phyloP scores from a whole-genome alignment of 1,140 invertebrate genomes.

The Polypedilum vanderplanki region DNA sequence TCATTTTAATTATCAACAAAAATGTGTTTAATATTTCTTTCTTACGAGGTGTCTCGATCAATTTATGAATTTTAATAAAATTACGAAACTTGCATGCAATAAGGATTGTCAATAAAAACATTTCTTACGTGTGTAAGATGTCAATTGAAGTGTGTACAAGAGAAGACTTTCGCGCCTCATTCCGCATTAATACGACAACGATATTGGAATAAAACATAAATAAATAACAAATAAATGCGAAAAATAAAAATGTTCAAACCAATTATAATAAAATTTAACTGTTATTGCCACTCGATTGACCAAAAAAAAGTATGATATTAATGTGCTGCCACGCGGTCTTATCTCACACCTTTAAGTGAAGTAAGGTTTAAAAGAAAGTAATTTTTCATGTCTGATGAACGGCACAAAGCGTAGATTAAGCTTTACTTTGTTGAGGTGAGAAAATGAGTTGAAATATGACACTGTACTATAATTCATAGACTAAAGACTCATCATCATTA shows the following conservation, averaged over 20 bases:
- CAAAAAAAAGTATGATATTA: neutral
- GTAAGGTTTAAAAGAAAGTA: neutral
- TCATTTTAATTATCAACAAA: slow-evolving; percentile 9
- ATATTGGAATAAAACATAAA: neutral
- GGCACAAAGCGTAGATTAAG: neutral
- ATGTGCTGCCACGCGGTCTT: neutral
- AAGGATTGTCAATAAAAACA: neutral
- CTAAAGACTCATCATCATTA: neutral
- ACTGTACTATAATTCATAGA: neutral
- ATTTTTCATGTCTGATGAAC: neutral
- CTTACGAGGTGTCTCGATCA: neutral
- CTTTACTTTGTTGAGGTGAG: neutral
- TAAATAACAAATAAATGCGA: slow-evolving; percentile 3
- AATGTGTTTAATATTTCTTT: neutral
- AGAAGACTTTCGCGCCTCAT: neutral
- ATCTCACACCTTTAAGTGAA: neutral
- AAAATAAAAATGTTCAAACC: slow-evolving; percentile 2
- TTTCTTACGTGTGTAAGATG: neutral
- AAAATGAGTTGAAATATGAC: neutral
- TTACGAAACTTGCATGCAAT: neutral
- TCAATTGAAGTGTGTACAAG: no score
- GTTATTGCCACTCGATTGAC: slow-evolving; percentile 16
- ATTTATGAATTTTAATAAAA: slow-evolving; percentile 10
- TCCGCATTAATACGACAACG: neutral
- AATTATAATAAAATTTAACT: slow-evolving; percentile 28